Evolutionary conservation across 2,888 invertebrate species (phyloP), one percentile per base, ranked within the genome.

Genomic region (Corythucha ciliata): DNA sequence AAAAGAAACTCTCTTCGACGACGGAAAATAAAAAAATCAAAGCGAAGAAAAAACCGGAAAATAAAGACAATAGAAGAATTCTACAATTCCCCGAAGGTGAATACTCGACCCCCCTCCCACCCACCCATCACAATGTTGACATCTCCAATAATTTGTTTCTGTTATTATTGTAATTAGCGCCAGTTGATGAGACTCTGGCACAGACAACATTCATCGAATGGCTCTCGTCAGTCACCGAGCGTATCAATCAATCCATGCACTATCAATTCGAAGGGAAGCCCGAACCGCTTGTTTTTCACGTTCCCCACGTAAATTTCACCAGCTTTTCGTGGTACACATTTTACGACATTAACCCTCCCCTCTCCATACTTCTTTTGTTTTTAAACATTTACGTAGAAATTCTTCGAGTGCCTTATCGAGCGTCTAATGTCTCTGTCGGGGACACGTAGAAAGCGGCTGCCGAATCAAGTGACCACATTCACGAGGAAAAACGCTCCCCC

Each of bases 211-310:
- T 84, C 66, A 68, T 76, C 8, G 74, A 78, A 42, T 87, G 87
- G 86, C 68, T 86, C 37, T 77, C 79, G 2, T 80, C 81, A 62
- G 79, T 84, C 12, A 83, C 84, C 8, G 86, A 87, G 65, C 71
- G 79, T 21, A 79, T 87, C 47, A 86, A 86, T 68, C 78, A 79
- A 58, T 76, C 79, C 12, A 78, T 86, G 76, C 79, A 79, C 64
- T 81, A 78, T 64, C 79, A 79, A 60, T 77, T 78, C 61, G 72
- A 74, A 63, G 79, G 80, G 51, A 76, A 75, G 61, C 76, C 80
- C 7, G 77, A 82, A 27, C 76, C 79, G 0, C 69, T 83, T 21
- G 75, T 76, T 10, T 83, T 84, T 65, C 79, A 80, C 64, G 78
- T 80, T 33, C 81, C 82, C 7, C 78, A 80, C 66, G 74, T 77